Evolutionary conservation across 1,140 invertebrate genomes (phyloP).

Genomic region (Steinernema feltiae): DNA sequence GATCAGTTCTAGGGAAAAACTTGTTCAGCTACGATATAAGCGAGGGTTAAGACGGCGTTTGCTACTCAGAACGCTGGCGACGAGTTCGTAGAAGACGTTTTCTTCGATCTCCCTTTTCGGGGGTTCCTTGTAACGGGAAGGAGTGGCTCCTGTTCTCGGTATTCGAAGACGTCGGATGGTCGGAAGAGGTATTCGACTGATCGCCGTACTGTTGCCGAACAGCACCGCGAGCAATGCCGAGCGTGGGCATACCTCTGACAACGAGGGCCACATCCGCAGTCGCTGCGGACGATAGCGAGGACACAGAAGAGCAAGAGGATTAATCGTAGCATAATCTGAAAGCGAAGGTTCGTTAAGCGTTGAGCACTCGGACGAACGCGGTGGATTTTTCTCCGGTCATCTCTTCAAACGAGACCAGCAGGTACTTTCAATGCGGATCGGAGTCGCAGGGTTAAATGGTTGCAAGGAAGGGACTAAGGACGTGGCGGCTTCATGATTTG

Average conservation of each 20-base stretch:
- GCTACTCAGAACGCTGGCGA: neutral
- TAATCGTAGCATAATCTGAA: neutral
- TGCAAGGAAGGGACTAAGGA: too few relatives aligned
- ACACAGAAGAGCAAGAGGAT: neutral
- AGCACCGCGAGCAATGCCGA: neutral
- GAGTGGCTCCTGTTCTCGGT: too few relatives aligned
- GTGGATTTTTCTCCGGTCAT: too few relatives aligned
- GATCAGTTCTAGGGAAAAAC: too few relatives aligned
- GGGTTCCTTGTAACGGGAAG: neutral
- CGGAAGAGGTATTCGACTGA: neutral
- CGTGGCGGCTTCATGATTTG: too few relatives aligned
- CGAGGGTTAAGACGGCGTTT: neutral
- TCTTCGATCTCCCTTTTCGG: neutral
- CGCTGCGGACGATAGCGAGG: neutral
- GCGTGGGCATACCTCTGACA: neutral
- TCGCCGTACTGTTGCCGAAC: neutral
- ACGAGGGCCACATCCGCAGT: conserved; percentile 10
- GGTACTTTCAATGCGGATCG: too few relatives aligned
- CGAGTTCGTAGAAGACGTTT: neutral
- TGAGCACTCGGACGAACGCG: too few relatives aligned
- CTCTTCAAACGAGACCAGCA: too few relatives aligned
- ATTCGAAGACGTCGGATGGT: neutral
- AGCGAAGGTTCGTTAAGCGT: neutral
- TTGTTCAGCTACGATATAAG: neutral
- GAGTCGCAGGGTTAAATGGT: too few relatives aligned